A percentile compares a stretch with the other conserved stretches of the same genome.
Conservation (phyloP, 2,113 vertebrate genomes). For the Lota lota region DNA sequence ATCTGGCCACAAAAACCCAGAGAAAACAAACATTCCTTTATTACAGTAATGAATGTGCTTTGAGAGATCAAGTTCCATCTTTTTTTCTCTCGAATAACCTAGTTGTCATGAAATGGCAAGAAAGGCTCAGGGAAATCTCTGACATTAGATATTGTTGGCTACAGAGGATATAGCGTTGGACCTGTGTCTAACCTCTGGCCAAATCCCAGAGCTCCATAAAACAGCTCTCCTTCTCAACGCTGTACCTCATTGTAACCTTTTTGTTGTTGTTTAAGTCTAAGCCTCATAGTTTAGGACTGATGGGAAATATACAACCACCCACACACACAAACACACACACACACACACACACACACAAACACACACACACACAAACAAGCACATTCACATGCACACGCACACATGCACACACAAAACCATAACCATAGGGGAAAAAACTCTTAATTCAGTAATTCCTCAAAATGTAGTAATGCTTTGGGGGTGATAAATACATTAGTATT, state of each 20-base stretch:
- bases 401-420: neutral
- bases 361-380: too few relatives aligned
- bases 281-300: too few relatives aligned
- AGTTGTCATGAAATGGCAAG: conserved; percentile 44
- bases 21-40: conserved; percentile 58
- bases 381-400: neutral
- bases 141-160: conserved; percentile 51
- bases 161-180: conserved; percentile 11
- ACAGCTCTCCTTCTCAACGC: neutral
- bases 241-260: neutral
- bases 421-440: too few relatives aligned
- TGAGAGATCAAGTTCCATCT: conserved; percentile 45
- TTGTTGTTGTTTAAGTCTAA: too few relatives aligned
- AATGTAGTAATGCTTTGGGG: too few relatives aligned
- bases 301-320: too few relatives aligned
- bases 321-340: too few relatives aligned
- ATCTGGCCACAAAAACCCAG: too few relatives aligned
- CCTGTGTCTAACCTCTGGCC: conserved; percentile 13
- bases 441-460: too few relatives aligned
- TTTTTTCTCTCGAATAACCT: conserved; percentile 53
- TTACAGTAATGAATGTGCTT: conserved; percentile 58
- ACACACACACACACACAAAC: too few relatives aligned
- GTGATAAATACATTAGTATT: too few relatives aligned
- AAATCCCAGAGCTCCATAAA: neutral
- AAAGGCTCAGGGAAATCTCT: conserved; percentile 58